Evolutionary conservation across 1,140 invertebrate genomes (phyloP), one percentile per base, ranked within the genome.

Genomic region (Gonatopus flavifemur): DNA sequence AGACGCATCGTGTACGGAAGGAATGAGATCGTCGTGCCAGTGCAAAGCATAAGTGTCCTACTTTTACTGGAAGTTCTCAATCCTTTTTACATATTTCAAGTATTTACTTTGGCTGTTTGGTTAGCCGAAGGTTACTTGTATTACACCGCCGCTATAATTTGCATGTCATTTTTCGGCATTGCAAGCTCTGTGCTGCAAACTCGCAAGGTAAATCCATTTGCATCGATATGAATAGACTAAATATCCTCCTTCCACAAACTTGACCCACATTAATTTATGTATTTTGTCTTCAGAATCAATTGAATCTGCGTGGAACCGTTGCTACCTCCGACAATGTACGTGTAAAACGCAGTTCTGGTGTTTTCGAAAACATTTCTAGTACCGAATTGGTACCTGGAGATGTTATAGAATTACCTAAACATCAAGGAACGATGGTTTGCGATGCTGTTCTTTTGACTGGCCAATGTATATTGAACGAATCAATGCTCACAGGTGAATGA

Each of bases 11-110:
- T 90, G 12, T 93, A 91, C 64, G 91, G 90, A 6, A 76, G 79
- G 20, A 94, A 94, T 67, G 84, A 89, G 62, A 94, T 94, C 55
- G 81, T 84, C 35, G 86, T 93, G 2, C 88, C 88, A 3, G 81
- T 91, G 2, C 84, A 89, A 57, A 83, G 85, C 39, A 80, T 91
- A 19, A 65, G 85, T 39, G 83, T 84, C 3, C 74, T 94, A 6
- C 72, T 93, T 1, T 70, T 91, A 10, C 69, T 93, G 10, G 91
- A 94, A 78, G 84, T 90, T 18, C 83, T 98, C 36, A 95, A 95
- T 69, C 96, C 96, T 0, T 98, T 97, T 77, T 98, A 98, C 74
- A 88, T 98, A 37, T 96, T 96, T 74, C 93, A 96, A 88, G 72
- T 91, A 33, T 94, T 93, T 71, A 93, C 90, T 7, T 82, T 94